phyloP scores from a whole-genome alignment of 2,797 vertebrate species.

The Anguilla pacifica region DNA sequence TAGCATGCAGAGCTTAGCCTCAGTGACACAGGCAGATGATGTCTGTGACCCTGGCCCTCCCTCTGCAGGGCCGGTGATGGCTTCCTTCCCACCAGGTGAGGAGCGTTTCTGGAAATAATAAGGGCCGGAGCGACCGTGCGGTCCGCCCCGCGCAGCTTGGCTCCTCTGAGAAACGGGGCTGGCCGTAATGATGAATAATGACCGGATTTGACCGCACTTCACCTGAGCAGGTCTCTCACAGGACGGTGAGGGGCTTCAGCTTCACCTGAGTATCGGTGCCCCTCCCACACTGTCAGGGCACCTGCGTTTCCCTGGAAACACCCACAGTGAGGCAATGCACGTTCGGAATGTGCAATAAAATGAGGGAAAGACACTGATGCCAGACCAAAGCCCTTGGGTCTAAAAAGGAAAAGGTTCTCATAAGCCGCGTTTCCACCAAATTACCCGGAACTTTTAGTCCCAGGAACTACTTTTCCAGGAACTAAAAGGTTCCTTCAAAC shows the following conservation, averaged over 20 bases:
- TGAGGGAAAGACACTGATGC: not conserved
- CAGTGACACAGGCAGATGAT: slow-evolving; percentile 34
- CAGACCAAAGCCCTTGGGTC: not conserved
- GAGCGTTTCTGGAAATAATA: slow-evolving; percentile 31
- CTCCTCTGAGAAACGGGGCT: slow-evolving; percentile 25
- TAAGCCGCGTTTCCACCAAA: too few species aligned
- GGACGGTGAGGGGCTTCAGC: slow-evolving; percentile 10
- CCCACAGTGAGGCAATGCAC: not conserved
- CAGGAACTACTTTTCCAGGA: too few species aligned
- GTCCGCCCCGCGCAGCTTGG: slow-evolving; percentile 7
- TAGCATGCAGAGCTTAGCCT: slow-evolving; percentile 18
- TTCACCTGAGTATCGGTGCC: not conserved
- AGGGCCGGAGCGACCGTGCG: slow-evolving; percentile 12
- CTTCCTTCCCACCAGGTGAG: slow-evolving; percentile 40
- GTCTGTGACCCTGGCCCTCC: slow-evolving; percentile 25
- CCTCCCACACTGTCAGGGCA: not conserved
- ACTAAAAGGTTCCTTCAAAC: too few species aligned
- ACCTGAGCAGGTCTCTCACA: slow-evolving; percentile 31
- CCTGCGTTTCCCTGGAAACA: slow-evolving; percentile 1
- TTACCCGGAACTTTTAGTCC: too few species aligned
- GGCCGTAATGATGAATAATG: slow-evolving; percentile 43
- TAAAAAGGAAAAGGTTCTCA: not conserved
- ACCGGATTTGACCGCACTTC: slow-evolving; percentile 32
- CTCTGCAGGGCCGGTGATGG: slow-evolving; percentile 29
- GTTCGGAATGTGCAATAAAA: not conserved